phyloP scores from a whole-genome alignment of 1,140 invertebrate species.

The Drosophila auraria region DNA sequence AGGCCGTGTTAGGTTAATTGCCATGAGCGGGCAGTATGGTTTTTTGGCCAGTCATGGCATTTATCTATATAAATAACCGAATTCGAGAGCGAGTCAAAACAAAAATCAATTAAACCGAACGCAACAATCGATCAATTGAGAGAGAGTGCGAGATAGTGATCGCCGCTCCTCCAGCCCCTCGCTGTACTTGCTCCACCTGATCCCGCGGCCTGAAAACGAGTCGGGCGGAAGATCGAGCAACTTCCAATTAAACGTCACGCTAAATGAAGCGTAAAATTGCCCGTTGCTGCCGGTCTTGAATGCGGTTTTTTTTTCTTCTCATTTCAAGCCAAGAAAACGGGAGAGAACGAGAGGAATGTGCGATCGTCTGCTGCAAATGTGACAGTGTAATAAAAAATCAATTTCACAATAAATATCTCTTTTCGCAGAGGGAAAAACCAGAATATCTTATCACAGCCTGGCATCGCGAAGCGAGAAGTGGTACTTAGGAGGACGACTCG shows the following conservation, averaged over 20 bases:
- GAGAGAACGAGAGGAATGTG: constrained; percentile 51
- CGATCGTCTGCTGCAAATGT: constrained; percentile 74
- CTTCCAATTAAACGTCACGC: constrained; percentile 82
- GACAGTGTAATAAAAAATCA: constrained; percentile 84
- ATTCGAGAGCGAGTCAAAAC: constrained; percentile 65
- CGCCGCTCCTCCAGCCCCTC: neutral
- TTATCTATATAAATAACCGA: constrained; percentile 30
- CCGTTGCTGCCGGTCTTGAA: constrained; percentile 81
- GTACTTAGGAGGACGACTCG: constrained; percentile 65
- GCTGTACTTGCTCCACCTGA: constrained; percentile 26
- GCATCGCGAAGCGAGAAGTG: constrained; percentile 76
- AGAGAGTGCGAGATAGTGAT: constrained; percentile 33
- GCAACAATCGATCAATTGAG: constrained; percentile 72
- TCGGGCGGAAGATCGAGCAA: constrained; percentile 53
- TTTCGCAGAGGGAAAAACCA: constrained; percentile 44
- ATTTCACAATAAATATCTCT: constrained; percentile 82
- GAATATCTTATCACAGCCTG: constrained; percentile 77
- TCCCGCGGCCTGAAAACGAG: constrained; percentile 21
- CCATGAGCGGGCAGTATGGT: constrained; percentile 53
- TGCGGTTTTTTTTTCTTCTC: constrained; percentile 19
- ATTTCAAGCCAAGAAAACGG: neutral
- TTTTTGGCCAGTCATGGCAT: constrained; percentile 52
- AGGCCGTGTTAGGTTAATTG: constrained; percentile 64
- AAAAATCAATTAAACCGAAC: constrained; percentile 73
- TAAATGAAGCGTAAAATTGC: constrained; percentile 84